Evolutionary conservation across 2,113 vertebrate genomes (phyloP).

Genomic region (Nothoprocta perdicaria): DNA sequence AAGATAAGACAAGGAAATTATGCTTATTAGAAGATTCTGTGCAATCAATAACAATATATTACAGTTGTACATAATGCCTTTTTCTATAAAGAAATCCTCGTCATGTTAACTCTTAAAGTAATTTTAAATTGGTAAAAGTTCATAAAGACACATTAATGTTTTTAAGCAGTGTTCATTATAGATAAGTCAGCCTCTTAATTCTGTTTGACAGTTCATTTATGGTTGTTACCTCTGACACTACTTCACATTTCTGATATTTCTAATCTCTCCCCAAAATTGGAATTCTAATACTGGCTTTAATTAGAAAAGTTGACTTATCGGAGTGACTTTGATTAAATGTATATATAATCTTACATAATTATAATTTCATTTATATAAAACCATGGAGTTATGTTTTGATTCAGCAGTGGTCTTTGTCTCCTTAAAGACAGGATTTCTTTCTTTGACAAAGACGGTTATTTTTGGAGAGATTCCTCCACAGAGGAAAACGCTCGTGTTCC

Average conservation of each 20-base stretch:
- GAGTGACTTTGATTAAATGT: constrained; percentile 56
- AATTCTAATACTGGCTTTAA: constrained; percentile 62
- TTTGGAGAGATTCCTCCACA: background rate
- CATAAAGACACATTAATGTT: constrained; percentile 26
- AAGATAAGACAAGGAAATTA: background rate
- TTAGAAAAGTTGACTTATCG: constrained; percentile 65
- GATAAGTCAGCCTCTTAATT: constrained; percentile 64
- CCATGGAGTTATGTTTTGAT: background rate
- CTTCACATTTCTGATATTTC: constrained; percentile 59
- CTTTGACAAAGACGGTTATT: background rate
- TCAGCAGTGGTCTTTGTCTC: constrained; percentile 18
- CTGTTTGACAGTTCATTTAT: constrained; percentile 53
- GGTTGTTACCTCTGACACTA: constrained; percentile 59
- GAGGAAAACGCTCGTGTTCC: background rate
- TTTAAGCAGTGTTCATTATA: constrained; percentile 61
- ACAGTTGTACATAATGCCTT: background rate
- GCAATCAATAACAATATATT: background rate
- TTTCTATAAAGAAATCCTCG: background rate
- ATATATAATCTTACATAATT: constrained; percentile 48
- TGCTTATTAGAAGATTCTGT: background rate
- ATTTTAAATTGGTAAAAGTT: constrained; percentile 49
- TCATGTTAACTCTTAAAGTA: constrained; percentile 36
- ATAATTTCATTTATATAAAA: constrained; percentile 52
- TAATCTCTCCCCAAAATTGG: constrained; percentile 60
- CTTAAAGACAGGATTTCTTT: background rate